phyloP scores from a whole-genome alignment of 2,888 invertebrate species.

The Osmoderma eremita region DNA sequence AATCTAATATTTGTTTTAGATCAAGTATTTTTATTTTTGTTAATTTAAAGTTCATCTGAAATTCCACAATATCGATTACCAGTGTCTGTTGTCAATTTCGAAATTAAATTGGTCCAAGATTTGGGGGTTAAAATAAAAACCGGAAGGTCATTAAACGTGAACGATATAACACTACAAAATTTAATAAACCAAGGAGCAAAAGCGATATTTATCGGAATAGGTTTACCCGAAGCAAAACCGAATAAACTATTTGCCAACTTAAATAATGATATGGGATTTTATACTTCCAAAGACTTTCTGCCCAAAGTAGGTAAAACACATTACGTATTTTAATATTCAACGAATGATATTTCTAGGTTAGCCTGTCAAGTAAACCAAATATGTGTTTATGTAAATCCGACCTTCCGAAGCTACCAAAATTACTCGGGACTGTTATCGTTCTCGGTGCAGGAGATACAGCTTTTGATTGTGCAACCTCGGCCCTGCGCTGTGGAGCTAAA shows the following conservation, averaged over 20 bases:
- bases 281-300: constrained; percentile 93
- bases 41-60: constrained; percentile 81
- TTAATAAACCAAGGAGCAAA: constrained; percentile 74
- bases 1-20: background rate
- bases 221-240: constrained; percentile 89
- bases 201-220: constrained; percentile 87
- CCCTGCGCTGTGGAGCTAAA: constrained; percentile 91
- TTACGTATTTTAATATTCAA: background rate
- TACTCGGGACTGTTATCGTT: constrained; percentile 88
- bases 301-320: constrained; percentile 76
- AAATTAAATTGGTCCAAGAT: constrained; percentile 90
- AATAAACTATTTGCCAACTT: constrained; percentile 81
- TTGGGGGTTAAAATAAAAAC: constrained; percentile 89
- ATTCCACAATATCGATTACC: constrained; percentile 98
- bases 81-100: constrained; percentile 90
- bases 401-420: constrained; percentile 70
- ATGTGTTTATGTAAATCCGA: constrained; percentile 81
- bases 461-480: constrained; percentile 98
- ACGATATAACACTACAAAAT: constrained; percentile 80
- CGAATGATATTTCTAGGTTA: constrained; percentile 48
- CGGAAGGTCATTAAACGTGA: constrained; percentile 75
- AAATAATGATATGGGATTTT: constrained; percentile 86
- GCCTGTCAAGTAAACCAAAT: constrained; percentile 89
- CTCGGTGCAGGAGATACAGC: constrained; percentile 98
- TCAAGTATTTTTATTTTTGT: too few species aligned